Evolutionary conservation across 1,140 invertebrate species (phyloP).

Genomic region (Chironomus striatipennis): DNA sequence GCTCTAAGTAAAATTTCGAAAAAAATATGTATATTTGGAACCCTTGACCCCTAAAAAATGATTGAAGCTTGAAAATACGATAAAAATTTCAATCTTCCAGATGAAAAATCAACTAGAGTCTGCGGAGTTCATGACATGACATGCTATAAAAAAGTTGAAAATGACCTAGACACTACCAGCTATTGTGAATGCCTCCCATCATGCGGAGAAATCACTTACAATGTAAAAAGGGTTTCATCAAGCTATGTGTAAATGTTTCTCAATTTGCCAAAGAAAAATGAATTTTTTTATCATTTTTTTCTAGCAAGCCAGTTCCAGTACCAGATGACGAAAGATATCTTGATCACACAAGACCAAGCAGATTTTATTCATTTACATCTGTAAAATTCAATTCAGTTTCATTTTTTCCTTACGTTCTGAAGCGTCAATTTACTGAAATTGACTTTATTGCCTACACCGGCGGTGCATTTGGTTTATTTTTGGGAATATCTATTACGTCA

Average conservation of each 20-base stretch:
- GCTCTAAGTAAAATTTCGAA: too few relatives aligned
- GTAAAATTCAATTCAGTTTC: background rate
- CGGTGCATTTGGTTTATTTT: background rate
- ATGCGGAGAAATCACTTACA: background rate
- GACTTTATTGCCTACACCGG: background rate
- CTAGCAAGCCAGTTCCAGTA: too few relatives aligned
- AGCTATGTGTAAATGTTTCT: background rate
- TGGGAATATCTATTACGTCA: background rate
- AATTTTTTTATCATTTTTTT: too few relatives aligned
- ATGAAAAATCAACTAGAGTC: background rate
- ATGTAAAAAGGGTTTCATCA: background rate
- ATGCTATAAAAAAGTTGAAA: background rate
- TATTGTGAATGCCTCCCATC: background rate
- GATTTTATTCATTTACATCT: background rate
- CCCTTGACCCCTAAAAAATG: too few relatives aligned
- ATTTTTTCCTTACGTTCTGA: background rate
- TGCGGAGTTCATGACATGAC: background rate
- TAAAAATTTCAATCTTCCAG: background rate
- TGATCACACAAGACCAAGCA: background rate
- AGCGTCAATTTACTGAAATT: background rate
- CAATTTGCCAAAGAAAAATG: too few relatives aligned
- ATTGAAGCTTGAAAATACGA: too few relatives aligned
- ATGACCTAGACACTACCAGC: background rate
- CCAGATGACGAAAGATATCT: too few relatives aligned
- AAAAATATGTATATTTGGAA: too few relatives aligned